These are phyloP conservation scores for Micromys minutus DNA, from an alignment of 2,113 vertebrate species.

Conservation along the genomic window DNA sequence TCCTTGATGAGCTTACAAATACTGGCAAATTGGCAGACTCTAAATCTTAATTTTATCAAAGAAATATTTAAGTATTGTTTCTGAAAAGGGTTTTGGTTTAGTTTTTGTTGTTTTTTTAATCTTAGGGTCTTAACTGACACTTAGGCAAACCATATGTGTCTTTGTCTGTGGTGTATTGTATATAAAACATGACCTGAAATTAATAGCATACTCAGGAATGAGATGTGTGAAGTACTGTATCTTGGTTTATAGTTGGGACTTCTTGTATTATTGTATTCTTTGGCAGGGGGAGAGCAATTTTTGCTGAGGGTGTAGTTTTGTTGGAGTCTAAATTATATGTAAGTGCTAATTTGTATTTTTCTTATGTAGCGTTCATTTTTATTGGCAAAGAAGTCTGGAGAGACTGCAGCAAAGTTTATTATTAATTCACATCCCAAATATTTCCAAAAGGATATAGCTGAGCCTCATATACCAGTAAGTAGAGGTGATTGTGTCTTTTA, in stretches of 20 bases:
- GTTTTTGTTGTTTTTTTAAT: background rate
- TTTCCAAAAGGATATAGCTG: slow-evolving; percentile 93
- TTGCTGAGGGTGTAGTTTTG: background rate
- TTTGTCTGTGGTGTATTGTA: background rate
- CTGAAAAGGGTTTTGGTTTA: background rate
- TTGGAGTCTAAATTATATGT: background rate
- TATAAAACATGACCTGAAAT: background rate
- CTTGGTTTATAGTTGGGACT: background rate
- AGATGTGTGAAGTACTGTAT: background rate
- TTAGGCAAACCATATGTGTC: background rate
- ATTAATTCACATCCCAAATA: slow-evolving; percentile 90
- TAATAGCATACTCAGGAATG: background rate
- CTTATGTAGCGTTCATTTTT: slow-evolving; percentile 87
- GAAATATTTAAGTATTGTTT: background rate
- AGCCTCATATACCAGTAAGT: slow-evolving; percentile 93
- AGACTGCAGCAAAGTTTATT: slow-evolving; percentile 92
- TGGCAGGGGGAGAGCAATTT: background rate
- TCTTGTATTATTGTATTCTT: background rate
- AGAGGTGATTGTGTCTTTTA: background rate
- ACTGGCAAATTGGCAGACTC: background rate
- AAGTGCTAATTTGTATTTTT: slow-evolving; percentile 12
- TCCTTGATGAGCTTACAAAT: background rate
- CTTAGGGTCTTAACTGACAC: background rate
- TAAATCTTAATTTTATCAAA: background rate
- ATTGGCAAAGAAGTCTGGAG: slow-evolving; percentile 92